Evolutionary conservation across 2,113 vertebrate species (phyloP), one percentile per base, ranked within the genome.

Genomic region (Peromyscus californicus): DNA sequence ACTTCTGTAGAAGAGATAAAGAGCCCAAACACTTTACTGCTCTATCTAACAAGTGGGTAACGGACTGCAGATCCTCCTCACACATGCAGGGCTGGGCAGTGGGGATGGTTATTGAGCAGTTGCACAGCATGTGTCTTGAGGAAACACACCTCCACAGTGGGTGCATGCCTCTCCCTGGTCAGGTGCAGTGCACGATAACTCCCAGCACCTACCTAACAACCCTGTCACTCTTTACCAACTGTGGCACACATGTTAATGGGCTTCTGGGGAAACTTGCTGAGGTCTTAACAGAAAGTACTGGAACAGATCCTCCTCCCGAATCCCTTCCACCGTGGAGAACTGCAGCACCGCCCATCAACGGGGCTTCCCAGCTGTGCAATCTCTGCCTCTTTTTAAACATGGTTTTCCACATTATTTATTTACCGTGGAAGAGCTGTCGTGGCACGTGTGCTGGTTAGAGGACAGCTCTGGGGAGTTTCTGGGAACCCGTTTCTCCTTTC

Each of bases 21-120:
- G 2, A 61, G 5, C 7, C 11, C 0, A 57, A 45, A 26, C 0
- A 22, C 7, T 29, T 39, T 1, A 16, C 21, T 7, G 3, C 29
- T 7, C 45, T 17, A 26, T 31, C 7, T 17, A 85, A 6, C 6
- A 45, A 61, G 61, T 1, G 11, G 74, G 57, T 54, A 70, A 17
- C 31, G 5, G 1, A 26, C 1, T 3, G n/a, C 0, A 31, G 70
- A 13, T 48, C 76, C 6, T 26, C 6, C 51, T 54, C 54, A n/a
- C 26, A 7, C 26, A 15, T 26, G 69, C 11, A 83, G 16, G 69
- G 19, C 69, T 8, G 17, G 16, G 36, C 36, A 6, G 12, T 29
- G 39, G 4, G 9, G 22, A 12, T 24, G 1, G n/a, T 65, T 36
- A 57, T 22, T 80, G 26, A 42, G 51, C 7, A 45, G 22, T 6